phyloP scores from a whole-genome alignment of 2,113 vertebrate genomes.

The Mesembrinibis cayennensis region DNA sequence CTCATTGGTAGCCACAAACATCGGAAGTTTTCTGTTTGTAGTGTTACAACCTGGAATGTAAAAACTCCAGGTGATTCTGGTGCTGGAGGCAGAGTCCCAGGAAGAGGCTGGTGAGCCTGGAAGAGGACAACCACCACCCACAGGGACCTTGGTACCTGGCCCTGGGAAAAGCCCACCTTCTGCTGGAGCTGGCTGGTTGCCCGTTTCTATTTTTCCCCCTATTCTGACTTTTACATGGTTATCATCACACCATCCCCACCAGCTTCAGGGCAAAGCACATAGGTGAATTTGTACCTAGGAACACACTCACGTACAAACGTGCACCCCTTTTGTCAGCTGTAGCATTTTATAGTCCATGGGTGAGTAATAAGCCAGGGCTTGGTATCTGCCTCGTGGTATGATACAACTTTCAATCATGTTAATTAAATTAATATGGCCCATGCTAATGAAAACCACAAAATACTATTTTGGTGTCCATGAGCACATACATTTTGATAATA shows the following conservation, averaged over 20 bases:
- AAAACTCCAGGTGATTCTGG: not conserved
- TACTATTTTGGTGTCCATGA: slow-evolving; percentile 58
- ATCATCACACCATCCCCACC: not conserved
- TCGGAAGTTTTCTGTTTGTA: not conserved
- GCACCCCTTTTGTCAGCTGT: not conserved
- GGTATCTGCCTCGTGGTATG: not conserved
- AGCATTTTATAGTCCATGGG: slow-evolving; percentile 30
- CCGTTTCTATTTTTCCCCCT: not conserved
- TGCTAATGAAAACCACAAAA: slow-evolving; percentile 72
- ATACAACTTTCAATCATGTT: slow-evolving; percentile 67
- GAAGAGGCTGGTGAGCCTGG: not conserved
- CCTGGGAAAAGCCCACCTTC: not conserved
- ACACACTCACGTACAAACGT: not conserved
- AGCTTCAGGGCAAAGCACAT: not conserved
- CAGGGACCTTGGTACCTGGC: rapidly evolving
- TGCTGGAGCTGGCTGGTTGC: rapidly evolving
- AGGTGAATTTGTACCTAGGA: not conserved
- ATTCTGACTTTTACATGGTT: not conserved
- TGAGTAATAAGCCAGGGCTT: slow-evolving; percentile 24
- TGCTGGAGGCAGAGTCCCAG: not conserved
- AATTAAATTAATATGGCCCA: slow-evolving; percentile 74
- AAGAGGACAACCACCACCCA: not conserved
- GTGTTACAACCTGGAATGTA: not conserved
- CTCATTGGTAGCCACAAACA: not conserved
- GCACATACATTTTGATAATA: slow-evolving; percentile 64